Base-by-base conservation (phyloP, 2,888 invertebrate species). In the Erynnis tages region DNA sequence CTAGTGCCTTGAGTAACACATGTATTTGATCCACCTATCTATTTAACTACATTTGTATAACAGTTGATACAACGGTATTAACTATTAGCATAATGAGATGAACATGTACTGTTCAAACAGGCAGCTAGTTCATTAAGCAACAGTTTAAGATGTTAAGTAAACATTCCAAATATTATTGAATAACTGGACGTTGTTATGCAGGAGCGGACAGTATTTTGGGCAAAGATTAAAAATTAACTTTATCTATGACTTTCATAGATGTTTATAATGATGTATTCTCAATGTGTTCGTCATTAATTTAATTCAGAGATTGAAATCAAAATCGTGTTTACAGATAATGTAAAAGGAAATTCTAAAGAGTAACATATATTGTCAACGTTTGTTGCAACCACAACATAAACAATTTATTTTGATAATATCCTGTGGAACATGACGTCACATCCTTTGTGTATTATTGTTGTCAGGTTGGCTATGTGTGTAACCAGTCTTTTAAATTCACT, bases 81-180 rank as follows among this genome's bases (percentile, higher is more conserved):
- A 52, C 60, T 55, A 61, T 62, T 46, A 53, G 47, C 60, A 63
- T 76, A 81, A 80, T 64, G 58, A 69, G 79, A 78, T 77, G 74
- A 79, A 75, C 79, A 70, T 76, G 34, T 34, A 34, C 16, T 34
- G 78, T 81, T 71, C 72, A 76, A 80, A 84, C 71, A 71, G 61
- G 73, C 76, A 64, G 57, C 64, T 69, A 82, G 82, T 87, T 88
- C 87, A 87, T 88, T 85, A 88, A 65, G 72, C 65, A 69, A 76
- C 82, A 82, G 83, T 86, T 86, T 86, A 85, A 87, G 86, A 86
- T 79, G 80, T 88, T 88, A 85, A 85, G 79, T 84, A 89, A 88
- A 89, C 85, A 88, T 82, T 73, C 76, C 71, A 78, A 83, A 77
- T 85, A 81, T 82, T 85, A 87, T 87, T 82, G 79, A 82, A 83